Base-by-base conservation (phyloP, 2,888 invertebrate genomes). In the Diadromus collaris region DNA sequence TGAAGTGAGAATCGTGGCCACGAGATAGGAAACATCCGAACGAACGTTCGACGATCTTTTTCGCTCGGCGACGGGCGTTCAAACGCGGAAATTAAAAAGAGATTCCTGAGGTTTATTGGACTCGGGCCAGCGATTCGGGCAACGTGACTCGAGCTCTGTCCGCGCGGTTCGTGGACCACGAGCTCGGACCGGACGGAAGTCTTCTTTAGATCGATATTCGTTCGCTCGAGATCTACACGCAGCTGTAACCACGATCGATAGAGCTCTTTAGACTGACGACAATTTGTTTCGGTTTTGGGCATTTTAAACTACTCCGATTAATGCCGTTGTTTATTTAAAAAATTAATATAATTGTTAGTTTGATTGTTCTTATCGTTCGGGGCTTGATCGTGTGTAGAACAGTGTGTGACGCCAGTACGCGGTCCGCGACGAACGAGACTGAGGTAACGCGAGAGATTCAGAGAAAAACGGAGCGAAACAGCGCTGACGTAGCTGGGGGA, bases 81-180 rank as follows among this genome's bases (percentile, higher is more conserved):
- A 78, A 71, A 80, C 85, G 38, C 86, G 85, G 86, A 86, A 87
- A 85, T 83, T 81, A 85, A 81, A 85, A 85, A 84, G 82, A 76
- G 58, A 84, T 83, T 80, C 83, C 81, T 79, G 82, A 85, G 82
- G 82, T 83, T 77, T 76, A 46, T 67, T 86, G 87, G 86, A 84
- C 41, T 27, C 24, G 9, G 6, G 85, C 86, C 86, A 87, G 48
- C 38, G 64, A 76, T 76, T 48, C 48, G 21, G 68, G 32, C 70
- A 63, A 58, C 79, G 79, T 68, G 76, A 71, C 46, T 65, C 19
- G 60, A 48, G 29, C 54, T 44, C 58, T 13, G 44, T 29, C 10
- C 51, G 56, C 29, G 68, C 29, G 68, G 27, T 48, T 60, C 54
- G 61, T 19, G 51, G 64, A 63, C 27, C 76, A 48, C 58, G 29